Percentiles rank a stretch among this genome's conserved stretches.
Conservation (phyloP, 2,797 vertebrate species). For the Brachyrhaphis roseni region DNA sequence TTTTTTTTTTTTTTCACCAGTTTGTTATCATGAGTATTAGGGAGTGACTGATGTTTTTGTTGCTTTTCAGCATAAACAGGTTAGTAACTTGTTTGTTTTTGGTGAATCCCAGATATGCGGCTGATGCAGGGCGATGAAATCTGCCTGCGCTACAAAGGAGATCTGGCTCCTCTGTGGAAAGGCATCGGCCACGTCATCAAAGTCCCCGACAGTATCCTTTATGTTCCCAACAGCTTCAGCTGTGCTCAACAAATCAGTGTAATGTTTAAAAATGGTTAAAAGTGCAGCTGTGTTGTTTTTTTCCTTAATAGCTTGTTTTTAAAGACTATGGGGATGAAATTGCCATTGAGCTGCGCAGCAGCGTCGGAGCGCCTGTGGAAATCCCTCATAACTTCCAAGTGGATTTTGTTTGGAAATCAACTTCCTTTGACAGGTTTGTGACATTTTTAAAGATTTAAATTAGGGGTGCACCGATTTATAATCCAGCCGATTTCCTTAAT, state of each 20-base stretch:
- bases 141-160: constrained; percentile 96
- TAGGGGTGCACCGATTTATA: neutral
- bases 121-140: constrained; percentile 99
- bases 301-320: constrained; percentile 58
- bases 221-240: neutral
- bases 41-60: neutral
- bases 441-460: neutral
- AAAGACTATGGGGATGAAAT: constrained; percentile 99
- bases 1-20: constrained; percentile 4
- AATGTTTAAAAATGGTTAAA: neutral
- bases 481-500: no score
- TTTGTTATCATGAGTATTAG: neutral
- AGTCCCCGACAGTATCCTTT: constrained; percentile 99
- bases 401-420: constrained; percentile 99
- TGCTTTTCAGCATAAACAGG: neutral
- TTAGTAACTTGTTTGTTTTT: constrained; percentile 17
- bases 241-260: neutral
- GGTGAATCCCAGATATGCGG: constrained; percentile 88
- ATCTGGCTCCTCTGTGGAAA: constrained; percentile 95
- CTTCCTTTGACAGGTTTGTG: constrained; percentile 97
- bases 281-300: neutral
- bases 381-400: constrained; percentile 99
- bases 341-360: constrained; percentile 96
- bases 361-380: constrained; percentile 95
- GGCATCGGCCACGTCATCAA: constrained; percentile 99